phyloP scores from a whole-genome alignment of 2,797 vertebrate genomes.

The Muscicapa striata region DNA sequence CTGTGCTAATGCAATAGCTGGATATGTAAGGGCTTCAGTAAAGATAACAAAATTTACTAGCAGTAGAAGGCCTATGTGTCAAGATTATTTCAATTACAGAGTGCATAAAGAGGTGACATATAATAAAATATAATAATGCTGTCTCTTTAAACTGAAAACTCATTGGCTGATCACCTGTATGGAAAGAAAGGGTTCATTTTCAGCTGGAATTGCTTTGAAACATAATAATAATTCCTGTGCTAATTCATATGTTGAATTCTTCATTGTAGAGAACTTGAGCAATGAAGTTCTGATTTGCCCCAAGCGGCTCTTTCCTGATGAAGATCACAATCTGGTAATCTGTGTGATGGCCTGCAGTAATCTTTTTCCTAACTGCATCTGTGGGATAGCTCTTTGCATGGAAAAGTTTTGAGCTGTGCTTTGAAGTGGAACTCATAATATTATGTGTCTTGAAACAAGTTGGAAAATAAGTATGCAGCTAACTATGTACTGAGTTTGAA shows the following conservation, averaged over 20 bases:
- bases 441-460: neutral
- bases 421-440: conserved; percentile 38
- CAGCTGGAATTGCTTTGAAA: neutral
- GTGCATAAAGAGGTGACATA: neutral
- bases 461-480: neutral
- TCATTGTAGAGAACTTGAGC: conserved; percentile 67
- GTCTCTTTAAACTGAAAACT: neutral
- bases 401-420: neutral
- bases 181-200: neutral
- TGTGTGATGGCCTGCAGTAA: conserved; percentile 54
- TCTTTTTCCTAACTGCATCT: conserved; percentile 36
- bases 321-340: conserved; percentile 65
- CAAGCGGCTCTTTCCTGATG: conserved; percentile 42
- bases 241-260: conserved; percentile 66
- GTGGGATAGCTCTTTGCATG: conserved; percentile 49
- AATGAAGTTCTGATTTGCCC: conserved; percentile 44
- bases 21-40: neutral
- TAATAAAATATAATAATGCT: neutral
- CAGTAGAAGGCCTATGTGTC: neutral
- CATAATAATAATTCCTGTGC: neutral
- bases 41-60: neutral
- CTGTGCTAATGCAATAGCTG: neutral
- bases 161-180: neutral
- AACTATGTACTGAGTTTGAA: neutral
- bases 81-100: neutral